Percentiles rank a stretch among this genome's conserved stretches.
Conservation (phyloP, 2,888 invertebrate species). For the Monopis laevigella region DNA sequence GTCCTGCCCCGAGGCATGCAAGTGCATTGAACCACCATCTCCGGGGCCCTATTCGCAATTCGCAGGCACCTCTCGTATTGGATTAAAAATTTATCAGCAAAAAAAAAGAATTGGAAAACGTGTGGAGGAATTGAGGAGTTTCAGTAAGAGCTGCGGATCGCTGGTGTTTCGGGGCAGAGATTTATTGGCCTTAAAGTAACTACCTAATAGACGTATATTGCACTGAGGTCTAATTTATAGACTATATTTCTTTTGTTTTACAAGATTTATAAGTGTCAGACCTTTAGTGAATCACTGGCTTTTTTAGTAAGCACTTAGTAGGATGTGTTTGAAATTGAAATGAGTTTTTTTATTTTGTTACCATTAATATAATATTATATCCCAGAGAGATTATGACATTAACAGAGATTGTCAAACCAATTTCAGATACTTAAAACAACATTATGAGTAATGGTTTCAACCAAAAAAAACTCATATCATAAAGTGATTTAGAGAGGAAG, state of each 20-base stretch:
- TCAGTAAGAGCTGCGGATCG: conserved; percentile 33
- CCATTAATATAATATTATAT: too few relatives aligned
- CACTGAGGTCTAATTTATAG: conserved; percentile 55
- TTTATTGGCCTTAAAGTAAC: conserved; percentile 53
- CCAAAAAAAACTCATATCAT: conserved; percentile 7
- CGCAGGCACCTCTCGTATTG: conserved; percentile 18
- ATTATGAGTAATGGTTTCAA: conserved; percentile 9
- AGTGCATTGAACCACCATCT: conserved; percentile 26
- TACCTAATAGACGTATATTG: conserved; percentile 63
- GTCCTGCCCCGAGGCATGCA: conserved; percentile 23
- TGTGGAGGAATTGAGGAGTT: conserved; percentile 8
- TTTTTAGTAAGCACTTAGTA: too few relatives aligned
- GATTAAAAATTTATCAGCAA: conserved; percentile 50
- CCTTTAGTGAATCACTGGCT: conserved; percentile 3
- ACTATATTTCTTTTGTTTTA: conserved; percentile 56
- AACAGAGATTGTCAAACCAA: too few relatives aligned
- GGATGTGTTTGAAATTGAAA: too few relatives aligned
- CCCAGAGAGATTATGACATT: too few relatives aligned
- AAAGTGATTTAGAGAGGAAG: conserved; percentile 10
- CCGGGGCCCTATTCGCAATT: conserved; percentile 38
- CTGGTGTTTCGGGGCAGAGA: conserved; percentile 43
- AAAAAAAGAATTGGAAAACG: conserved; percentile 4
- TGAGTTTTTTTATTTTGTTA: too few relatives aligned
- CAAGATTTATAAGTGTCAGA: conserved; percentile 34
- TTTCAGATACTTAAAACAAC: conserved; percentile 8